Evolutionary conservation across 2,888 invertebrate species (phyloP).

Genomic region (Isotomurus palustris): DNA sequence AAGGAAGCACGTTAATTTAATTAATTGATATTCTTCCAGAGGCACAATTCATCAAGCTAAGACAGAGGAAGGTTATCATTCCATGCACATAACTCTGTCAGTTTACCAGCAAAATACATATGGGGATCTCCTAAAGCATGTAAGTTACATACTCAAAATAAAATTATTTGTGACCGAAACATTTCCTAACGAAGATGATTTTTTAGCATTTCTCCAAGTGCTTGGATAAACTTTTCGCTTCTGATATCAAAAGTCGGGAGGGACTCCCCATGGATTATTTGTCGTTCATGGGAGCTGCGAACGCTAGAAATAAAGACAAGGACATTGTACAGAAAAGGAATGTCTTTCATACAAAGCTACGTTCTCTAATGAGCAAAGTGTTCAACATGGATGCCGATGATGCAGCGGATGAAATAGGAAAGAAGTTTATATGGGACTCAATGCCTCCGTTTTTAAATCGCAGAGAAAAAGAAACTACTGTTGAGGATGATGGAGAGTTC

Average conservation of each 20-base stretch:
- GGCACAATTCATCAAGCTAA: constrained; percentile 81
- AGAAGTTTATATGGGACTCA: constrained; percentile 76
- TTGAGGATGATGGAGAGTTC: constrained; percentile 66
- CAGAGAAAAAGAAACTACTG: constrained; percentile 65
- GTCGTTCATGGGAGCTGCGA: constrained; percentile 66
- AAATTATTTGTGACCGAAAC: neutral
- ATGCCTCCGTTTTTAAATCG: constrained; percentile 73
- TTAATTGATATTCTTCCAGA: constrained; percentile 48
- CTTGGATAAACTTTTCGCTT: constrained; percentile 64
- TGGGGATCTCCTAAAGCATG: constrained; percentile 79
- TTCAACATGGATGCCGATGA: constrained; percentile 47
- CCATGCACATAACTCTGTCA: constrained; percentile 89
- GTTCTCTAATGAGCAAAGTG: constrained; percentile 58
- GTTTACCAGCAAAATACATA: constrained; percentile 86
- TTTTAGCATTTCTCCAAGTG: constrained; percentile 65
- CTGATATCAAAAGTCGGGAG: constrained; percentile 65
- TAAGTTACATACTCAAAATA: constrained; percentile 48
- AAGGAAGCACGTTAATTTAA: neutral
- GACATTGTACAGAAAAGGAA: constrained; percentile 29
- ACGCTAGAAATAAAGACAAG: constrained; percentile 55
- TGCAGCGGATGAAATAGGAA: constrained; percentile 78
- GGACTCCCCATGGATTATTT: constrained; percentile 74
- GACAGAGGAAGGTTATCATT: constrained; percentile 74
- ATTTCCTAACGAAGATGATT: constrained; percentile 10
- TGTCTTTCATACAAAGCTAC: constrained; percentile 55